Conservation (phyloP, 2,888 invertebrate species). For the Holacanthella duospinosa region DNA sequence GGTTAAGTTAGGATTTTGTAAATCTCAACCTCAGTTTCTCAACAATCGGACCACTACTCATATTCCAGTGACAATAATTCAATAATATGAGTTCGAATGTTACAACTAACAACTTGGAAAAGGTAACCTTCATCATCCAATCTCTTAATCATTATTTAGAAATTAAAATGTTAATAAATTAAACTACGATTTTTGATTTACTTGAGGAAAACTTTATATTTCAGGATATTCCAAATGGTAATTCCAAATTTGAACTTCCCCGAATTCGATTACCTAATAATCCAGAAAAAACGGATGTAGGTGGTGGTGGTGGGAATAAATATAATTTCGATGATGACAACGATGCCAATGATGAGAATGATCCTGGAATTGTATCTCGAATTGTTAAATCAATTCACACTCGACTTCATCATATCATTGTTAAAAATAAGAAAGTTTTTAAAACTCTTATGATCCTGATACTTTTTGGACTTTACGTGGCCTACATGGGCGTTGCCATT, state of each 20-base stretch:
- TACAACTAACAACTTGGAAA: too few species aligned
- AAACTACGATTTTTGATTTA: background rate
- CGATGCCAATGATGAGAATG: background rate
- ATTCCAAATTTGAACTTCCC: background rate
- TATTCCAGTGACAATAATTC: too few species aligned
- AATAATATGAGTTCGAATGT: too few species aligned
- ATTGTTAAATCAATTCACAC: background rate
- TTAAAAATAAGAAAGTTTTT: background rate
- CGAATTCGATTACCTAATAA: background rate
- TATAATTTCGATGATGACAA: background rate
- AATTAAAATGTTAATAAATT: background rate
- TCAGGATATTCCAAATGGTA: background rate
- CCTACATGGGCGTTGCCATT: constrained; percentile 27
- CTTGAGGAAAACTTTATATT: background rate
- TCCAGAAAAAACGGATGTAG: background rate
- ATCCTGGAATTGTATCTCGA: background rate
- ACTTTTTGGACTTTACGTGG: constrained; percentile 17
- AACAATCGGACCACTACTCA: too few species aligned
- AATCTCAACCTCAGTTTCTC: too few species aligned
- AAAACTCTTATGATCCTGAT: background rate
- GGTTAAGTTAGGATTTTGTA: too few species aligned
- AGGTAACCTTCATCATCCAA: too few species aligned
- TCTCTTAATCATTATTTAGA: background rate
- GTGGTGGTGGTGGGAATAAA: background rate
- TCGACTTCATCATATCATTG: background rate